A percentile compares a stretch with the other conserved stretches of the same genome.
Evolutionary conservation across 2,888 invertebrate species (phyloP).

Genomic region (Emmelina monodactyla): DNA sequence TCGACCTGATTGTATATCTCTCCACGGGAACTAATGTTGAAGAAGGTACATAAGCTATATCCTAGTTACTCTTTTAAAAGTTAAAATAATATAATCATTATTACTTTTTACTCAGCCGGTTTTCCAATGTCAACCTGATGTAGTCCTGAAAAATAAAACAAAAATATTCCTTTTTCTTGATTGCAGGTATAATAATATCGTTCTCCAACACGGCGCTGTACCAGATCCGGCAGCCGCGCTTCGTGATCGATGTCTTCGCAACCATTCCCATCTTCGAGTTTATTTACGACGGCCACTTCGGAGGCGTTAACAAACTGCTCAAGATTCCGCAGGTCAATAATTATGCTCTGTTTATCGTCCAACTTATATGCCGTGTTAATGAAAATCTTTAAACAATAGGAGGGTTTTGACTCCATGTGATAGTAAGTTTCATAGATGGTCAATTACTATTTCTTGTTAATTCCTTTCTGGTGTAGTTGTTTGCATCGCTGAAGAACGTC

Average conservation of each 20-base stretch:
- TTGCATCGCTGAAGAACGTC: constrained; percentile 31
- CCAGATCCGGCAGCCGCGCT: constrained; percentile 42
- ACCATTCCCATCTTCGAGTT: constrained; percentile 42
- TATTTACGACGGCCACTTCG: constrained; percentile 31
- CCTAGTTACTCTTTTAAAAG: no score
- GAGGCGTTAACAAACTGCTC: constrained; percentile 43
- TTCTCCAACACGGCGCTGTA: constrained; percentile 43
- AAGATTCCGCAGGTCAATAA: constrained; percentile 45
- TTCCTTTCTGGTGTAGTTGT: no score
- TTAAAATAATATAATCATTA: no score
- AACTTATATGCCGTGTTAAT: no score
- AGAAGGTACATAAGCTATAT: constrained; percentile 36
- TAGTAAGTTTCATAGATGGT: no score
- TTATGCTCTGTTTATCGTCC: no score
- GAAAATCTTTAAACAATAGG: no score
- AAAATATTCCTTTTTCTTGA: not conserved
- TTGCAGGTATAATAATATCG: constrained; percentile 40
- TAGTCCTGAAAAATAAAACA: no score
- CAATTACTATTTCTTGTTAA: no score
- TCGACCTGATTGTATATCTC: constrained; percentile 38
- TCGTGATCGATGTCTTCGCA: constrained; percentile 34
- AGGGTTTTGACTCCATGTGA: no score
- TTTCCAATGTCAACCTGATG: no score
- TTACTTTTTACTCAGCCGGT: no score
- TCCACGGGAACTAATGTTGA: constrained; percentile 48